Percentiles rank a stretch among this genome's conserved stretches.
Conservation (phyloP, 1,140 invertebrate genomes). For the Trichonephila clavata region DNA sequence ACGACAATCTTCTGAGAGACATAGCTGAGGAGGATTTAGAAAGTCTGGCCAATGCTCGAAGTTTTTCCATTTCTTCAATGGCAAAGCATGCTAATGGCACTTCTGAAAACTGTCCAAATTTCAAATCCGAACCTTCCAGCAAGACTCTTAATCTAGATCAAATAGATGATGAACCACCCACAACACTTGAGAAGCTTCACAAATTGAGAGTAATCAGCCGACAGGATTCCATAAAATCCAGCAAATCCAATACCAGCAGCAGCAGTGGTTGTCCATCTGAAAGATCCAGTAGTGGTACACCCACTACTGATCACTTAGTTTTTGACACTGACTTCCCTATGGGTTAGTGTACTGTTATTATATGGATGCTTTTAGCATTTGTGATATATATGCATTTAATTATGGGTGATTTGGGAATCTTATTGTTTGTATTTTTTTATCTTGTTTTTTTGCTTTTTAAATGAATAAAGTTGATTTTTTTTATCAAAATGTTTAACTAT, state of each 20-base stretch:
- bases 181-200: slow-evolving; percentile 71
- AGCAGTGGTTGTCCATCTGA: slow-evolving; percentile 80
- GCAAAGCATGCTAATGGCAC: slow-evolving; percentile 75
- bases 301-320: slow-evolving; percentile 77
- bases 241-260: slow-evolving; percentile 76
- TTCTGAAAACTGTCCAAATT: slow-evolving; percentile 37
- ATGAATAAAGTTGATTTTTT: slow-evolving; percentile 5
- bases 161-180: slow-evolving; percentile 79
- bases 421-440: background rate
- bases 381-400: background rate
- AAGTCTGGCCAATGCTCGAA: slow-evolving; percentile 88
- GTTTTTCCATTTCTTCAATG: slow-evolving; percentile 84
- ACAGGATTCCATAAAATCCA: slow-evolving; percentile 78
- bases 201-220: slow-evolving; percentile 67
- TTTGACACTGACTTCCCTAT: slow-evolving; percentile 88
- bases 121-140: background rate
- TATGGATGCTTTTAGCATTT: background rate
- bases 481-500: background rate
- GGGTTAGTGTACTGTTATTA: slow-evolving; percentile 74
- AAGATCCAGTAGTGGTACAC: slow-evolving; percentile 81
- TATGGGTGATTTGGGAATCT: background rate
- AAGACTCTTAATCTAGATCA: slow-evolving; percentile 49
- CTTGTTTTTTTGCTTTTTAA: background rate
- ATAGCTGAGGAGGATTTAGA: slow-evolving; percentile 92
- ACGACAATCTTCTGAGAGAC: slow-evolving; percentile 90